Evolutionary conservation across 1,140 invertebrate genomes (phyloP), one percentile per base, ranked within the genome.

Genomic region (Calephelis virginiensis): DNA sequence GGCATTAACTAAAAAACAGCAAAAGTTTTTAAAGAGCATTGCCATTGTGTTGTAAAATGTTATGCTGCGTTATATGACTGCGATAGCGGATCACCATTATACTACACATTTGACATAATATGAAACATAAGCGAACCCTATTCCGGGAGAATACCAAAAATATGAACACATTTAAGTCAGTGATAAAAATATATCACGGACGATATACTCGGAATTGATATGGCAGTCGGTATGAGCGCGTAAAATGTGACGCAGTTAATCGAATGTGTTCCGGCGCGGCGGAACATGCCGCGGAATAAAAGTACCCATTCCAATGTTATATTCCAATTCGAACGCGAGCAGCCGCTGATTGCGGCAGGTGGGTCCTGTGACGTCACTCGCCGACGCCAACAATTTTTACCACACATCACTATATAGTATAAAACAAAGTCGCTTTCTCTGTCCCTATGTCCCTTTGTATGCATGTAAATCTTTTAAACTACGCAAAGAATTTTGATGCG

Each of bases 141-240:
- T 17, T 17, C 28, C 53, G 14, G 28, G 53, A 56, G 53, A 10
- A 14, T 6, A 17, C 53, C 8, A 37, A 56, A 53, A 56, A 56
- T 56, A 56, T 56, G 53, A 37, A 56, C 53, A 56, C 28, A 56
- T 56, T 56, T 37, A 56, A 56, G 17, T 37, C 17, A 56, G 53
- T 56, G 53, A 56, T 56, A 56, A 56, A 53, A 56, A 37, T 56
- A 56, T 56, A 56, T 56, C 53, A 56, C 53, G 53, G 53, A 14
- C 28, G 53, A 56, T 56, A 56, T 28, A 56, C 6, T 56, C 17
- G 53, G 53, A 56, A 56, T 56, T 56, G 53, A 56, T 56, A 56
- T 28, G 53, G 17, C 53, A 56, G 10, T 56, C 28, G 17, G 14
- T 37, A 56, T 56, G 50, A 10, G 50, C 50, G 50, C 50, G 50